Evolutionary conservation across 1,140 invertebrate species (phyloP).

Genomic region (Bombus difficillimus): DNA sequence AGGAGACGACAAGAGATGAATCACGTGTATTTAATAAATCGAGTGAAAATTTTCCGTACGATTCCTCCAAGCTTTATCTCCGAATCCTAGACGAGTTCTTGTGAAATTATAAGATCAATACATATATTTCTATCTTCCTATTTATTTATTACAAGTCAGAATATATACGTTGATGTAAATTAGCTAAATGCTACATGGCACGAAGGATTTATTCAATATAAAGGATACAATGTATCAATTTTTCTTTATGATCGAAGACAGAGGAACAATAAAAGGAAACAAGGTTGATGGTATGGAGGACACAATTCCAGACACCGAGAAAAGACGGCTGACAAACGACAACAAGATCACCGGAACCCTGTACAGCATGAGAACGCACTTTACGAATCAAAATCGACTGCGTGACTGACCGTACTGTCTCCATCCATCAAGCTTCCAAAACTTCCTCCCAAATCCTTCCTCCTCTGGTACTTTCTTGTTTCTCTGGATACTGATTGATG

Average conservation of each 20-base stretch:
- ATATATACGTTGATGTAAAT: not conserved
- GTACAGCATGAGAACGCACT: conserved; percentile 65
- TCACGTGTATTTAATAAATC: not conserved
- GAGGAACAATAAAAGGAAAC: not conserved
- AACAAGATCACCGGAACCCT: conserved; percentile 54
- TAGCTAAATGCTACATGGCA: not conserved
- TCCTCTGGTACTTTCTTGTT: not conserved
- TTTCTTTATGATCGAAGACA: not conserved
- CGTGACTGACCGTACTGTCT: conserved; percentile 53
- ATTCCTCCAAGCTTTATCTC: not conserved
- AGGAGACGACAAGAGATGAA: not conserved
- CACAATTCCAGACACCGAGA: not conserved
- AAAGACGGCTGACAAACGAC: conserved; percentile 57
- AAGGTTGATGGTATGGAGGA: not conserved
- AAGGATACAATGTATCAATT: not conserved
- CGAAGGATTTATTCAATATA: not conserved
- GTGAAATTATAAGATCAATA: not conserved
- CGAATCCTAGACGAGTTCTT: not conserved
- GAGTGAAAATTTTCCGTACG: not conserved
- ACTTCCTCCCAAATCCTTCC: conserved; percentile 41
- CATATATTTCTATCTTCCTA: not conserved
- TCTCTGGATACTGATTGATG: conserved; percentile 61
- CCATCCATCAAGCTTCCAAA: conserved; percentile 63
- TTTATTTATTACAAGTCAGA: not conserved
- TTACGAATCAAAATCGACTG: conserved; percentile 51